Base-by-base conservation (phyloP, 2,888 invertebrate genomes). In the Beris morrisii region DNA sequence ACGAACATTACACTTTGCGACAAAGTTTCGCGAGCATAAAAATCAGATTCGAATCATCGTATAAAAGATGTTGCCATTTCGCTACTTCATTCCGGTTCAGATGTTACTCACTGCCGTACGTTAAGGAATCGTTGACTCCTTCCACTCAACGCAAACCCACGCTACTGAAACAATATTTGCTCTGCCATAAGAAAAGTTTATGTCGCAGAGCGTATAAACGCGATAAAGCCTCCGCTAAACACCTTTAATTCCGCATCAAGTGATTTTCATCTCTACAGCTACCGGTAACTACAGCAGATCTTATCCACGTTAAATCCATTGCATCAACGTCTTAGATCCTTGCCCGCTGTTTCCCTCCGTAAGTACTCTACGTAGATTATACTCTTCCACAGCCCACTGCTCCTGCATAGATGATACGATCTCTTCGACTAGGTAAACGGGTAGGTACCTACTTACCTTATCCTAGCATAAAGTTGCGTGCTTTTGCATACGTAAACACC, bases 141-240 rank as follows among this genome's bases (percentile, higher is more conserved):
- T 38, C 38, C 38, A 38, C 38, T 38, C 38, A 38, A 38, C 38
- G 9, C 38, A 38, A 7, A 38, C 22, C 22, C 22, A 38, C n/a
- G 46, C 46, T 15, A n/a, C n/a, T 32, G 9, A 12, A 12, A 32
- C 11, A 55, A 55, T 32, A 11, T 55, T 32, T 12, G 55, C 32
- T 32, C 11, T 32, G 32, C n/a, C 31, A n/a, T 15, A 12, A 55
- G 38, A 5, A 12, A 22, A 58, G 45, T 58, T 6, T n/a, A 58
- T 58, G 46, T 4, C 57, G 45, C n/a, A 45, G 4, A 22, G 28
- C 31, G 45, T 58, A 38, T 45, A 28, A 28, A 53, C 30, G 30
- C 13, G n/a, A 58, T 58, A 58, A 58, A 45, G 57, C 57, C 28
- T 44, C n/a, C 15, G n/a, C 45, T 13, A 58, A 58, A 58, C 57